A percentile compares a stretch with the other conserved stretches of the same genome.
These are phyloP conservation scores for Rhabditoides inermis DNA, from an alignment of 2,888 invertebrate genomes.

Conservation along the genomic window DNA sequence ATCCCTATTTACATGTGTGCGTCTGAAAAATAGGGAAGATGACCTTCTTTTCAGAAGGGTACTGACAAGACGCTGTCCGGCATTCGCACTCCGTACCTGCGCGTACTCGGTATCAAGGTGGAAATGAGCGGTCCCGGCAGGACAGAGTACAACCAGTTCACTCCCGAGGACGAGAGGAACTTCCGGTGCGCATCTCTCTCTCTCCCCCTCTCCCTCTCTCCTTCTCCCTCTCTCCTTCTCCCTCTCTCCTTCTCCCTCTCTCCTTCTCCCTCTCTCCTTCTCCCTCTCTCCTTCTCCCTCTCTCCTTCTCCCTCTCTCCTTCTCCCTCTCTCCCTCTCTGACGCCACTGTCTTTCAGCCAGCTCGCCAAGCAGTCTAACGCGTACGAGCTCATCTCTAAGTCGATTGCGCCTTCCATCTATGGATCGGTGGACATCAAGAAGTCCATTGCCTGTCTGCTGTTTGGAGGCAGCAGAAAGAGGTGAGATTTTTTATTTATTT, in stretches of 20 bases:
- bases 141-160: slow-evolving; percentile 30
- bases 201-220: no score
- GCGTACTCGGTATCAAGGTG: slow-evolving; percentile 82
- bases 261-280: no score
- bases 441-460: slow-evolving; percentile 83
- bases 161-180: slow-evolving; percentile 45
- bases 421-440: slow-evolving; percentile 87
- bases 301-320: no score
- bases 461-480: slow-evolving; percentile 73
- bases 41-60: slow-evolving; percentile 17
- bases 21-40: neutral
- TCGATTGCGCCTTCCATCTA: slow-evolving; percentile 95
- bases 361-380: slow-evolving; percentile 72
- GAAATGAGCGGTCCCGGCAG: slow-evolving; percentile 61
- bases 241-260: no score
- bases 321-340: no score
- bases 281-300: no score
- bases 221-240: no score
- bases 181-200: slow-evolving; percentile 37
- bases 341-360: slow-evolving; percentile 18
- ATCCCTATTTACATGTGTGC: neutral
- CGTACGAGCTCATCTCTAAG: slow-evolving; percentile 77
- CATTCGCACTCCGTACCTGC: slow-evolving; percentile 83
- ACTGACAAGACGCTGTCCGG: slow-evolving; percentile 64
- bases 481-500: slow-evolving; percentile 40